phyloP scores from a whole-genome alignment of 1,140 invertebrate genomes.

The Venustaconcha ellipsiformis region DNA sequence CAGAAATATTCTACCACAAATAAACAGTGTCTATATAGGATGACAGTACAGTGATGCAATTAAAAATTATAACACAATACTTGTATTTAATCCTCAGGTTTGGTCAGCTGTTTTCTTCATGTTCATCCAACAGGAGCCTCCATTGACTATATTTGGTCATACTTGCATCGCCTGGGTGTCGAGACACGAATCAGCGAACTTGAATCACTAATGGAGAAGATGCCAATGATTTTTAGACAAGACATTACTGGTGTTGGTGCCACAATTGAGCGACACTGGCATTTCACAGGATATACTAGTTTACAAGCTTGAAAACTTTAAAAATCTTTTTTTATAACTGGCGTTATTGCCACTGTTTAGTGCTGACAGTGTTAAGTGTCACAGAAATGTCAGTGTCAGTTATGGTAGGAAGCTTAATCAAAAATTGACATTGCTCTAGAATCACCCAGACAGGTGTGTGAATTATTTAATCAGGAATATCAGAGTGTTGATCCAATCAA shows the following conservation, averaged over 20 bases:
- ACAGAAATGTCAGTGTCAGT: too few species aligned
- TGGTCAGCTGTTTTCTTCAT: conserved; percentile 86
- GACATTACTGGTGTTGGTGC: conserved; percentile 82
- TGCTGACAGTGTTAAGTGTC: too few species aligned
- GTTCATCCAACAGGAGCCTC: conserved; percentile 90
- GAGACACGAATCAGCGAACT: conserved; percentile 78
- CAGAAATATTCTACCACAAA: too few species aligned
- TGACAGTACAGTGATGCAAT: too few species aligned
- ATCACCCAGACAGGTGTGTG: too few species aligned
- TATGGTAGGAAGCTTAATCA: too few species aligned
- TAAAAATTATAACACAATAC: neutral
- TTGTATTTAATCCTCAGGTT: conserved; percentile 71
- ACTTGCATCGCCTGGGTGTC: conserved; percentile 81
- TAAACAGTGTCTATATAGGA: too few species aligned
- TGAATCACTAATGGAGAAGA: conserved; percentile 80
- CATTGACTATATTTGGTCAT: conserved; percentile 87
- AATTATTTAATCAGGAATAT: too few species aligned
- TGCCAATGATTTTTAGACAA: conserved; percentile 82
- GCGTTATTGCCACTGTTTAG: too few species aligned
- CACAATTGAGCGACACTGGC: conserved; percentile 83
- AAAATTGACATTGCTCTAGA: too few species aligned
- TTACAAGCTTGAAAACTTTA: neutral
- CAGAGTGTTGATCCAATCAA: too few species aligned
- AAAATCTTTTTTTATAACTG: too few species aligned
- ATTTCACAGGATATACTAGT: conserved; percentile 62